A percentile compares a stretch with the other conserved stretches of the same genome.
Conservation (phyloP, 92 coral and sea anemone genomes). For the Phymanthus crucifer region DNA sequence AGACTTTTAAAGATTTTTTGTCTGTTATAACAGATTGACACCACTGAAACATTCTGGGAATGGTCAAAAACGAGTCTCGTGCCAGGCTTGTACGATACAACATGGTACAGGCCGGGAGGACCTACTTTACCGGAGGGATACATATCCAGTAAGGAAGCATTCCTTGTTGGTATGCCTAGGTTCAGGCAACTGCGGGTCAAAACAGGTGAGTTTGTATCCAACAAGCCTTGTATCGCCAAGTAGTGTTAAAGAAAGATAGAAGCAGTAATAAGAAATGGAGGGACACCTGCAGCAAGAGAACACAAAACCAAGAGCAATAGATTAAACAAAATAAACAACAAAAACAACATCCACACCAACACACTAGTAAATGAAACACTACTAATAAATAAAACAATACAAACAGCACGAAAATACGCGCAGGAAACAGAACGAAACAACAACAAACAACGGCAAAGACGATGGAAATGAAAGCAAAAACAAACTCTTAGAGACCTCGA, state of each 20-base stretch:
- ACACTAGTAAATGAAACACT: background rate
- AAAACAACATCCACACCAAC: no score
- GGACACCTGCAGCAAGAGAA: no score
- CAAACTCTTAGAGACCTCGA: no score
- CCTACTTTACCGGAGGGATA: constrained; percentile 73
- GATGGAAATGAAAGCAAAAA: background rate
- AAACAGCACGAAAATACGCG: background rate
- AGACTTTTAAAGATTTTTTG: background rate
- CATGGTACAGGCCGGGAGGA: constrained; percentile 70
- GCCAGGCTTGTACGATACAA: constrained; percentile 78
- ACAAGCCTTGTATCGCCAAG: no score
- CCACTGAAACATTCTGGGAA: constrained; percentile 65
- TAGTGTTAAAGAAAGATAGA: no score
- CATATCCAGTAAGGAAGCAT: constrained; percentile 68
- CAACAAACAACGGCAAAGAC: background rate
- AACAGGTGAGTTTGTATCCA: constrained; percentile 47
- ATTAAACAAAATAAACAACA: no score
- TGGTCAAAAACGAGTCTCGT: constrained; percentile 75
- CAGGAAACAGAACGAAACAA: background rate
- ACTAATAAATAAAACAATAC: background rate
- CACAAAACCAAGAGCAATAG: no score
- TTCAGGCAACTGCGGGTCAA: constrained; percentile 79
- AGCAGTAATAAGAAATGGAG: no score
- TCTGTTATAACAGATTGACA: constrained; percentile 37
- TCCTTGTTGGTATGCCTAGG: constrained; percentile 96